phyloP scores from a whole-genome alignment of 1,140 invertebrate genomes.

The Drosophila tsacasi region DNA sequence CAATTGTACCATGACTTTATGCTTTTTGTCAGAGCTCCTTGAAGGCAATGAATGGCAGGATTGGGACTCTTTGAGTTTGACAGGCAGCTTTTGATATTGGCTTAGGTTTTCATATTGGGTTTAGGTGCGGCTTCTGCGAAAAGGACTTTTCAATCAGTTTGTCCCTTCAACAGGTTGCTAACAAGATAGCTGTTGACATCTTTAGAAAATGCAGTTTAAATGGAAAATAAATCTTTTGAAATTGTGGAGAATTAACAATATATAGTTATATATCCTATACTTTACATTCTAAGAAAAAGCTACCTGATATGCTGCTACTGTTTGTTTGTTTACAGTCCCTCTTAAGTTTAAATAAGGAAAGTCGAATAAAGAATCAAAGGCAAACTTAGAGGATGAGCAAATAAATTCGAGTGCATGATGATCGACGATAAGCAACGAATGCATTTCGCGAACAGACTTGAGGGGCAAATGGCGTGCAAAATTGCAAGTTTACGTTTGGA shows the following conservation, averaged over 20 bases:
- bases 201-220: neutral
- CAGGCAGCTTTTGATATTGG: conserved; percentile 24
- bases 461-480: conserved; percentile 33
- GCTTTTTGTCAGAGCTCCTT: conserved; percentile 14
- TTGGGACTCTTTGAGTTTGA: conserved; percentile 9
- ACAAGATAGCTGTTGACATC: neutral
- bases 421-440: conserved; percentile 8
- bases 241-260: neutral
- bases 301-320: neutral
- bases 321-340: neutral
- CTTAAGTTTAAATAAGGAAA: neutral
- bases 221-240: neutral
- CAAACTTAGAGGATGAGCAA: neutral
- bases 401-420: conserved; percentile 3
- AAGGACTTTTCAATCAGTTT: conserved; percentile 10
- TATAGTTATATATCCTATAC: too few relatives aligned
- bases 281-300: neutral
- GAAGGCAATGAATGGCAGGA: conserved; percentile 17
- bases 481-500: conserved; percentile 11
- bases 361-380: neutral
- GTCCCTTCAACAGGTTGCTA: conserved; percentile 10
- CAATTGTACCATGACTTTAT: conserved; percentile 32
- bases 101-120: conserved; percentile 18
- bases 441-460: conserved; percentile 3
- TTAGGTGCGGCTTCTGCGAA: neutral